These are phyloP conservation scores for Xiphophorus maculatus DNA, from an alignment of 2,113 vertebrate genomes.

Conservation along the genomic window DNA sequence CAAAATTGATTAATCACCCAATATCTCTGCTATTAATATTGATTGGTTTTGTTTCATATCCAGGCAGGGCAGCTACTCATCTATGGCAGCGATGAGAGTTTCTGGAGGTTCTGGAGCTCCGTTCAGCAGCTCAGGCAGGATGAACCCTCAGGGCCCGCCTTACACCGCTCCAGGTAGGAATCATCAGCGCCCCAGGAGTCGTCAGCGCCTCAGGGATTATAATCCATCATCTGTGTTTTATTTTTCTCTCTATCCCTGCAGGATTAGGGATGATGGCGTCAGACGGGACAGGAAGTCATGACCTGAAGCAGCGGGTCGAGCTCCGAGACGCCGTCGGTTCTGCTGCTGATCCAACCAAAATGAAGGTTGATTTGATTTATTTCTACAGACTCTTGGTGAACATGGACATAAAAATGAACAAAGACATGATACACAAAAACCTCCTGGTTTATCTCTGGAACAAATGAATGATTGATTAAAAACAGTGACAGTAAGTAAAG, in stretches of 20 bases:
- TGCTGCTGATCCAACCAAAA: constrained; percentile 51
- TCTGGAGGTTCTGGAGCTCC: constrained; percentile 83
- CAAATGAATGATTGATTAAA: too few relatives aligned
- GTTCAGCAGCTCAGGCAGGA: constrained; percentile 85
- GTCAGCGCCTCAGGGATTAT: not conserved
- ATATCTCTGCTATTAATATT: not conserved
- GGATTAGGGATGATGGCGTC: constrained; percentile 57
- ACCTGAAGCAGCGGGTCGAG: constrained; percentile 63
- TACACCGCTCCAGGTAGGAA: constrained; percentile 87
- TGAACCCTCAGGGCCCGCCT: constrained; percentile 85
- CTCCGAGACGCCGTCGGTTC: constrained; percentile 47
- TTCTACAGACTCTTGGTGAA: too few relatives aligned
- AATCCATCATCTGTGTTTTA: not conserved
- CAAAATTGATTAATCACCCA: too few relatives aligned
- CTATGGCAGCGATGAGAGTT: constrained; percentile 73
- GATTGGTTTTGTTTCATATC: not conserved
- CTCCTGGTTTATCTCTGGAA: too few relatives aligned
- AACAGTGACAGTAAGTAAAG: too few relatives aligned
- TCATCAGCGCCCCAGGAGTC: not conserved
- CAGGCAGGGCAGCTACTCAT: constrained; percentile 88
- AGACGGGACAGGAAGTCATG: constrained; percentile 51
- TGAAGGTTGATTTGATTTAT: constrained; percentile 58
- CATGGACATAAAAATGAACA: too few relatives aligned
- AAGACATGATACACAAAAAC: too few relatives aligned
- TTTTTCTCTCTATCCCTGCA: constrained; percentile 16